A percentile compares a stretch with the other conserved stretches of the same genome.
These are phyloP conservation scores for Neoaliturus tenellus DNA, from an alignment of 2,888 invertebrate genomes.

Conservation along the genomic window DNA sequence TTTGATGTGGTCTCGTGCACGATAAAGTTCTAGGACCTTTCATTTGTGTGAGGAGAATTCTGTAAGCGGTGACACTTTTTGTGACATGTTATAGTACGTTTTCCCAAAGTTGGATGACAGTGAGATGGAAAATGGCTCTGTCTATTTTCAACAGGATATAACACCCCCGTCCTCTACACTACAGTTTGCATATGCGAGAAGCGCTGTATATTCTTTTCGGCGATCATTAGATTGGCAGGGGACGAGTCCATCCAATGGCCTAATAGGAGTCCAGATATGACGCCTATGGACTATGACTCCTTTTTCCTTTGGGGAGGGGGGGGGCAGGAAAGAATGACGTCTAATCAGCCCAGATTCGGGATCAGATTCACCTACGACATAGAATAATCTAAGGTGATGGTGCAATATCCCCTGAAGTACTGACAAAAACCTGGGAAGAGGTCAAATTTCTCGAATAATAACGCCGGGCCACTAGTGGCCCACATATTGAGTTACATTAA, in stretches of 20 bases:
- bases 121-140: constrained; percentile 1
- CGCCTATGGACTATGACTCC: background rate
- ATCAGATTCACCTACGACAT: background rate
- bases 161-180: background rate
- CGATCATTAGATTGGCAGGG: background rate
- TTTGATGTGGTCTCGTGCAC: constrained; percentile 49
- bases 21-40: constrained; percentile 36
- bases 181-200: background rate
- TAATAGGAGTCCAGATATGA: background rate
- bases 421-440: background rate
- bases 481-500: too few relatives aligned
- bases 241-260: background rate
- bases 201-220: background rate
- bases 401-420: background rate
- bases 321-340: background rate
- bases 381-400: background rate
- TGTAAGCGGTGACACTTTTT: constrained; percentile 18
- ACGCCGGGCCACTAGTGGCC: too few relatives aligned
- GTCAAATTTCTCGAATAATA: background rate
- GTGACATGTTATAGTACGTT: constrained; percentile 31
- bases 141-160: background rate
- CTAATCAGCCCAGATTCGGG: background rate
- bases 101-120: background rate
- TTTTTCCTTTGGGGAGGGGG: background rate
- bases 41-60: constrained; percentile 36